A percentile compares a stretch with the other conserved stretches of the same genome.
Conservation (phyloP, 2,113 vertebrate genomes). For the Pandion haliaetus region DNA sequence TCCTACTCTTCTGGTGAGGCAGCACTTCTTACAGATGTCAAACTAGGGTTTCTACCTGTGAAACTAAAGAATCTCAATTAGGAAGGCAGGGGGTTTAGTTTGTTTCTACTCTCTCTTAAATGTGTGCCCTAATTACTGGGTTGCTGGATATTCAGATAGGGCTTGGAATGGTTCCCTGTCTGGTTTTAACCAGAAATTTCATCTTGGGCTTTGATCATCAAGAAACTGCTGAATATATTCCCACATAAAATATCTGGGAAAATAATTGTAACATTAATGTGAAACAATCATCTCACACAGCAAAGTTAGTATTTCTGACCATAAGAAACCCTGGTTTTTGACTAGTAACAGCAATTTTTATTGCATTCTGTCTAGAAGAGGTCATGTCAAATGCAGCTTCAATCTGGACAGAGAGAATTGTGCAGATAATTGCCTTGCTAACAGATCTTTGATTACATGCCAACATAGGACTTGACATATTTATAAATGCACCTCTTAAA, state of each 20-base stretch:
- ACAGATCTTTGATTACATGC: background rate
- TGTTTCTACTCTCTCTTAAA: background rate
- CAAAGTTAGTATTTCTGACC: background rate
- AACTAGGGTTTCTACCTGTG: background rate
- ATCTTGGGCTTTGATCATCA: background rate
- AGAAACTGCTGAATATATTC: background rate
- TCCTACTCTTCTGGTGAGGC: background rate
- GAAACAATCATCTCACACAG: background rate
- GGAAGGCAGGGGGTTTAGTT: background rate
- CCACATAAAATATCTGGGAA: background rate
- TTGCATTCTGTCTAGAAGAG: background rate
- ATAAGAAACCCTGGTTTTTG: background rate
- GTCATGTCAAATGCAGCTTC: background rate
- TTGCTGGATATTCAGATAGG: background rate
- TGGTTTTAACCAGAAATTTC: background rate
- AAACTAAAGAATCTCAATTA: background rate
- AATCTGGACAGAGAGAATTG: background rate
- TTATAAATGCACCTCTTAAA: background rate
- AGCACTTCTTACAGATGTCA: background rate
- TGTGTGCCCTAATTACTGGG: background rate
- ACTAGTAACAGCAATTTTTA: background rate
- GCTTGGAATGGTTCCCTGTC: background rate
- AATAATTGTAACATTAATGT: background rate
- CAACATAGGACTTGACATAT: background rate
- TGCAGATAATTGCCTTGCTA: background rate